Conservation (phyloP, 2,888 invertebrate genomes). For the Didymodactylos carnosus region DNA sequence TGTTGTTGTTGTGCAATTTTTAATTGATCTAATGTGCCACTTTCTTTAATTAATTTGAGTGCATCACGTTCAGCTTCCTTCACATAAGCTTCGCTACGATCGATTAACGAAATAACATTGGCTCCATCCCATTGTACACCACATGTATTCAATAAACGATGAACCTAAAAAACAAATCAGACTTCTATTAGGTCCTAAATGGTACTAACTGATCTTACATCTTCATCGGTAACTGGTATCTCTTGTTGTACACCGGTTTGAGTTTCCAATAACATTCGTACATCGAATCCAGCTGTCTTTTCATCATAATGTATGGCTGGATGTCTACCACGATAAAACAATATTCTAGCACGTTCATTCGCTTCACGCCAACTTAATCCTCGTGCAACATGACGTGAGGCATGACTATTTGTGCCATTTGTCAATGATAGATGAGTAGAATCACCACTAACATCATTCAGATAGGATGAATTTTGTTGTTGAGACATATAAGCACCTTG, state of each 20-base stretch:
- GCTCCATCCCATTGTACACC: conserved; percentile 15
- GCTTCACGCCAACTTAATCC: conserved; percentile 14
- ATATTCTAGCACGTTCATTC: conserved; percentile 13
- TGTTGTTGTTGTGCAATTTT: too few relatives aligned
- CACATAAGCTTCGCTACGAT: conserved; percentile 10
- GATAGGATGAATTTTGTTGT: too few relatives aligned
- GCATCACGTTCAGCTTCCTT: conserved; percentile 11
- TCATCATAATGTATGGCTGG: conserved; percentile 14
- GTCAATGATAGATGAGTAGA: background rate
- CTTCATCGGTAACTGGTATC: conserved; percentile 12
- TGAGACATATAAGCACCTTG: background rate
- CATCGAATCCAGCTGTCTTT: conserved; percentile 5
- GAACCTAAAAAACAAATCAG: background rate
- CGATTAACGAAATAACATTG: conserved; percentile 2
- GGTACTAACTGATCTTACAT: background rate
- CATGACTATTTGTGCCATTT: background rate
- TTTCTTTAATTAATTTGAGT: conserved; percentile 5
- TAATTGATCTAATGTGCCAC: too few relatives aligned
- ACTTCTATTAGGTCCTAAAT: background rate
- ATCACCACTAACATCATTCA: background rate
- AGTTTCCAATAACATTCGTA: conserved; percentile 5
- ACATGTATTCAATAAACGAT: conserved; percentile 9
- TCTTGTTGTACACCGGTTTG: background rate
- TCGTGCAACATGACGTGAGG: background rate
- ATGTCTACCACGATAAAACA: conserved; percentile 11